Conservation (phyloP, 2,888 invertebrate genomes). For the Hypolimnas misippus region DNA sequence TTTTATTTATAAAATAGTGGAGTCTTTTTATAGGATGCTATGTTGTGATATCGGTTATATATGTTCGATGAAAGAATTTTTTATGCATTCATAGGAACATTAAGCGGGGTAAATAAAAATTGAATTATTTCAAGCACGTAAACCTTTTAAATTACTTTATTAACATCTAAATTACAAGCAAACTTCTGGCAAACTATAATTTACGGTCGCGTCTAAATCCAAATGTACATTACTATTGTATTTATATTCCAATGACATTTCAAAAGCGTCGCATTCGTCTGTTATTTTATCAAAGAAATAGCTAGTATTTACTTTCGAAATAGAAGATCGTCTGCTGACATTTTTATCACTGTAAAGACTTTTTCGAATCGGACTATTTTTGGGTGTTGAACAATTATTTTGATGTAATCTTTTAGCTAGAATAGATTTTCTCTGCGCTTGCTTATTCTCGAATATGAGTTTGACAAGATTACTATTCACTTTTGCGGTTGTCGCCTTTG, state of each 20-base stretch:
- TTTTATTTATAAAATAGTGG: background rate
- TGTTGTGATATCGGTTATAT: no score
- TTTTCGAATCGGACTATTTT: constrained; percentile 58
- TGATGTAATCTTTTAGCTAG: constrained; percentile 52
- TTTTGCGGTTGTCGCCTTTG: constrained; percentile 59
- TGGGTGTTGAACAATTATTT: constrained; percentile 73
- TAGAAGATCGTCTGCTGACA: constrained; percentile 49
- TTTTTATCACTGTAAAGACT: constrained; percentile 43
- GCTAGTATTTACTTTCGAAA: constrained; percentile 67
- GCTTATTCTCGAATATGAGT: constrained; percentile 59
- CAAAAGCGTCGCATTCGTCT: constrained; percentile 84
- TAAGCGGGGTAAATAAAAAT: background rate
- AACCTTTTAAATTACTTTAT: background rate
- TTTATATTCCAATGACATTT: constrained; percentile 81
- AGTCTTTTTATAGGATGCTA: background rate
- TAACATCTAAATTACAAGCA: constrained; percentile 47
- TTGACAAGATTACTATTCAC: constrained; percentile 66
- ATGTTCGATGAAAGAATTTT: background rate
- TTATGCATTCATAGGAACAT: background rate
- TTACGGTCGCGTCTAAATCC: constrained; percentile 62
- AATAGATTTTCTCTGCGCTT: constrained; percentile 46
- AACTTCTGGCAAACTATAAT: constrained; percentile 68
- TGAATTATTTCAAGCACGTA: background rate
- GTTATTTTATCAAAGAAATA: constrained; percentile 81
- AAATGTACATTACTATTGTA: constrained; percentile 53